Percentiles rank a stretch among this genome's conserved stretches.
phyloP scores from a whole-genome alignment of 2,888 invertebrate genomes.

The Cecidostiba fungosa region DNA sequence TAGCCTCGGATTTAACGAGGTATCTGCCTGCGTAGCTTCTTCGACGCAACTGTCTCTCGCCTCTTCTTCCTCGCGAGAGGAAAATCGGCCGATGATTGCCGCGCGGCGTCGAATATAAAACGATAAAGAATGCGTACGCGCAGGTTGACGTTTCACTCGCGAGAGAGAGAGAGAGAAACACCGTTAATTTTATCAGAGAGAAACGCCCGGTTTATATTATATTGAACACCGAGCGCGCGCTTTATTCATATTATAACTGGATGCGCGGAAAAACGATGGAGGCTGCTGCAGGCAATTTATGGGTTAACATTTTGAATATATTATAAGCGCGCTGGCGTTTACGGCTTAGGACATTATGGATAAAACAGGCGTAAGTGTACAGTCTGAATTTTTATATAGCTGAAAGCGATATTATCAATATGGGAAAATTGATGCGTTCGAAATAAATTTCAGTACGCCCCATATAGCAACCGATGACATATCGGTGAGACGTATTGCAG shows the following conservation, averaged over 20 bases:
- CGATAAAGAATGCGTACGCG: slow-evolving; percentile 6
- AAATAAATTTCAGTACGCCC: slow-evolving; percentile 4
- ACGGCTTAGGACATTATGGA: not conserved
- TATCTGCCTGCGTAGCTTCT: slow-evolving; percentile 38
- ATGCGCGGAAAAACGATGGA: slow-evolving; percentile 11
- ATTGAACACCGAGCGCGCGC: slow-evolving; percentile 8
- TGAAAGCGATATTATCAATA: slow-evolving; percentile 9
- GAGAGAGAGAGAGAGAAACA: not conserved
- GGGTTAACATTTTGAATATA: slow-evolving; percentile 39
- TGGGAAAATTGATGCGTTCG: slow-evolving; percentile 32
- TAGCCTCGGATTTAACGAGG: slow-evolving; percentile 69
- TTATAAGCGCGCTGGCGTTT: slow-evolving; percentile 23
- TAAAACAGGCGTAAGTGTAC: not conserved
- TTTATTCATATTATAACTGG: slow-evolving; percentile 39
- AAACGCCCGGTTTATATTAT: slow-evolving; percentile 41
- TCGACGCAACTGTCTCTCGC: not conserved
- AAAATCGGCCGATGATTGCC: slow-evolving; percentile 33
- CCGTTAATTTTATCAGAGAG: slow-evolving; percentile 53
- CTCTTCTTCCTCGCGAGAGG: not conserved
- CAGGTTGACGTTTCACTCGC: slow-evolving; percentile 47
- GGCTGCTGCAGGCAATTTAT: slow-evolving; percentile 36
- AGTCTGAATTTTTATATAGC: not conserved
- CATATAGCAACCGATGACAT: too few species aligned
- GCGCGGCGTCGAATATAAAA: slow-evolving; percentile 47
- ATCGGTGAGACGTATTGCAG: too few species aligned